Percentiles rank a stretch among this genome's conserved stretches.
phyloP scores from a whole-genome alignment of 2,888 invertebrate species.

The Calephelis perditalis region DNA sequence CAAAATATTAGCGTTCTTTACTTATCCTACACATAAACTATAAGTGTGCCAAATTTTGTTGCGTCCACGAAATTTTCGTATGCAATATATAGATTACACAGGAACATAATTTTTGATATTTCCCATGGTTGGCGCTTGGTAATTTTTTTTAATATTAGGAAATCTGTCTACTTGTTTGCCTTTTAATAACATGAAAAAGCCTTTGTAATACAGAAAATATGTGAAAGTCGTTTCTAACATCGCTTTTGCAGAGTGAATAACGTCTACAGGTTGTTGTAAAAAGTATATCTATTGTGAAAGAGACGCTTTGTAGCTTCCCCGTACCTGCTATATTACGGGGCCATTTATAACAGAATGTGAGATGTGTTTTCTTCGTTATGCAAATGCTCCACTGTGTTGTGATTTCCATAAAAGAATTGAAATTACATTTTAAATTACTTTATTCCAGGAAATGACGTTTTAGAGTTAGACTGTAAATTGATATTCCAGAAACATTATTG shows the following conservation, averaged over 20 bases:
- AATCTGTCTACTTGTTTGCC: too few species aligned
- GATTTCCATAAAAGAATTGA: conserved; percentile 22
- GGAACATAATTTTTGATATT: too few species aligned
- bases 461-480: too few species aligned
- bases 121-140: too few species aligned
- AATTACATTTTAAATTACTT: conserved; percentile 8
- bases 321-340: background rate
- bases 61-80: too few species aligned
- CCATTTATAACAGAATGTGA: conserved; percentile 22
- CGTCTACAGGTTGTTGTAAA: conserved; percentile 8
- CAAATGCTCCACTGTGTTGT: conserved; percentile 29
- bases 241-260: background rate
- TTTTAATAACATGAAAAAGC: too few species aligned
- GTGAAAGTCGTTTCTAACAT: conserved; percentile 3
- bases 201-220: background rate
- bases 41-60: too few species aligned
- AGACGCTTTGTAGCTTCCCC: background rate
- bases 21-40: too few species aligned
- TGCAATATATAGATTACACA: too few species aligned
- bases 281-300: conserved; percentile 1
- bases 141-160: too few species aligned
- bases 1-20: too few species aligned
- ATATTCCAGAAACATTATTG: too few species aligned
- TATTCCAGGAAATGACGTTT: background rate
- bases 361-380: conserved; percentile 26